Evolutionary conservation across 2,888 invertebrate genomes (phyloP), one percentile per base, ranked within the genome.

Genomic region (Torymus aiolomorphi): DNA sequence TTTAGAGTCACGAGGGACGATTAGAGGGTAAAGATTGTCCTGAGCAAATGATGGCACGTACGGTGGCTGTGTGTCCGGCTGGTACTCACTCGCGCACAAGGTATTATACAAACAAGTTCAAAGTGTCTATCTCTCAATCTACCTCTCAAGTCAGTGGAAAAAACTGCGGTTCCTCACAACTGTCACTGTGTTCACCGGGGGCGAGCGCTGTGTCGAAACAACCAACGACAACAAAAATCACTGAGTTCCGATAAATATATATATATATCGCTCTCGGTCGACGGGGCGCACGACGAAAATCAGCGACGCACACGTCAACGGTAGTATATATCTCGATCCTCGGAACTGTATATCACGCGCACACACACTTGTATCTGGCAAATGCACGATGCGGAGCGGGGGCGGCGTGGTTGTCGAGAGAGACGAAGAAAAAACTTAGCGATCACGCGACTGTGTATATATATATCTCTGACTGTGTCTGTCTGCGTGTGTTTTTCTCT

Each of bases 101-200:
- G 42, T 42, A 42, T 42, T 31, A 31, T 20, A 42, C 8, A 42
- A 42, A 42, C 42, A 42, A 42, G 42, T 42, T 42, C 51, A 63
- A 63, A 72, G 61, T 72, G 72, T 72, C 72, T 16, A 52, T 72
- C 16, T 49, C 0, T n/a, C 18, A 51, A 49, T 20, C 20, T 1
- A 20, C 2, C 1, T 20, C 20, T 20, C 20, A 59, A 54, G 56
- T 20, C 56, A 54, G 42, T 12, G 42, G 42, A 8, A 42, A 42
- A 51, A 74, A 65, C 65, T 61, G 52, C 12, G 52, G 20, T 72
- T 72, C 8, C 61, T 65, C 78, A 72, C 79, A 76, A 80, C 71
- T 80, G 76, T 76, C 80, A 76, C 80, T 80, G 54, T 61, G 49
- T 62, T 56, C 67, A 73, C 61, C 63, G n/a, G 49, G 16, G 2